phyloP scores from a whole-genome alignment of 2,888 invertebrate genomes.

The Luperina nickerlii region DNA sequence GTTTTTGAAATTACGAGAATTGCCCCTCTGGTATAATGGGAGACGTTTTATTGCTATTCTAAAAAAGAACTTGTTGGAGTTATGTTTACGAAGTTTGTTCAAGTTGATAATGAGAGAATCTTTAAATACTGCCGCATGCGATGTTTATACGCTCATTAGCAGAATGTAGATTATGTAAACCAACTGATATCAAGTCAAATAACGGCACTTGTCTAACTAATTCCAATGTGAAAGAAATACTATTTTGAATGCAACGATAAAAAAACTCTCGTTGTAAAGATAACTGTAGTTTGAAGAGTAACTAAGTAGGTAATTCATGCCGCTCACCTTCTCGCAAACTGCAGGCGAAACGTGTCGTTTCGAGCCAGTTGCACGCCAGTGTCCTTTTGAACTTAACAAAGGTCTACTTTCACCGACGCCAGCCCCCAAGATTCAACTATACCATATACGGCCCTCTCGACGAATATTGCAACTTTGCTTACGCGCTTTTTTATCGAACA shows the following conservation, averaged over 20 bases:
- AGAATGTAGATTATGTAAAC: conserved; percentile 54
- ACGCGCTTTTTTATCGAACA: conserved; percentile 85
- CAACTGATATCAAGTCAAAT: conserved; percentile 62
- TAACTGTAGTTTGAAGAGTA: conserved; percentile 82
- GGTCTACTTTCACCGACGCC: conserved; percentile 89
- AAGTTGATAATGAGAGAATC: conserved; percentile 1
- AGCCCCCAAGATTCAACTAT: conserved; percentile 82
- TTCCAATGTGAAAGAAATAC: conserved; percentile 71
- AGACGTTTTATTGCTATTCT: background rate
- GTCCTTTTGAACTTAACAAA: conserved; percentile 90
- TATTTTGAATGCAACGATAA: conserved; percentile 72
- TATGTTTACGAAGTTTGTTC: conserved; percentile 50
- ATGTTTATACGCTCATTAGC: conserved; percentile 48
- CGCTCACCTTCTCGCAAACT: conserved; percentile 87
- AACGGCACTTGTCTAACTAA: conserved; percentile 63
- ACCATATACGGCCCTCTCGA: conserved; percentile 86
- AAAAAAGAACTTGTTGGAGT: conserved; percentile 29
- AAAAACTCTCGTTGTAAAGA: conserved; percentile 68
- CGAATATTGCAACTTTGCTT: conserved; percentile 83
- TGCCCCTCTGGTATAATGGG: background rate
- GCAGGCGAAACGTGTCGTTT: conserved; percentile 85
- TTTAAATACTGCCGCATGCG: conserved; percentile 14
- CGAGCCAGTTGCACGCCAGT: conserved; percentile 85
- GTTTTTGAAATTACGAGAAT: no score
- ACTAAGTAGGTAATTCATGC: conserved; percentile 82